A percentile compares a stretch with the other conserved stretches of the same genome.
These are phyloP conservation scores for Orientallactaga sibirica DNA, from an alignment of 2,797 vertebrate species.

Conservation along the genomic window DNA sequence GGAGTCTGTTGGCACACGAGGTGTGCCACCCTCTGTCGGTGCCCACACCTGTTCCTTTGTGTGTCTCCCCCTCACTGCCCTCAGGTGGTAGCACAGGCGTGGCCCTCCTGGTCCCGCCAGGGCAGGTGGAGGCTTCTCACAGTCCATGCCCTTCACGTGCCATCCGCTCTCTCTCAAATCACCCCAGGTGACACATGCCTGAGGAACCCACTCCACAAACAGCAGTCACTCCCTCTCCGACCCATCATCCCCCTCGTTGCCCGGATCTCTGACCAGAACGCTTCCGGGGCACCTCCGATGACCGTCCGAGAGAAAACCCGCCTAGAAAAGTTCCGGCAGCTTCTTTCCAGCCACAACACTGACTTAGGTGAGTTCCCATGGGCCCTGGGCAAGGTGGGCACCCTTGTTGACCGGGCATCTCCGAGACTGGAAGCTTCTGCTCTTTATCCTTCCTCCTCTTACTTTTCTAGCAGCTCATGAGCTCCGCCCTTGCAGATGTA, in stretches of 20 bases:
- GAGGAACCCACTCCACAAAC: constrained; percentile 93
- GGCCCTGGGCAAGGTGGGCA: not conserved
- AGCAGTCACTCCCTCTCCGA: constrained; percentile 95
- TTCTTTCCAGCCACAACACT: constrained; percentile 95
- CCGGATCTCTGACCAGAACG: constrained; percentile 98
- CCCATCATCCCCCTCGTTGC: constrained; percentile 97
- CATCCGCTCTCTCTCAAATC: constrained; percentile 34
- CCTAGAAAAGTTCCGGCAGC: constrained; percentile 96
- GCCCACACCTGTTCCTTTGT: not conserved
- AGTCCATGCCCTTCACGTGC: not conserved
- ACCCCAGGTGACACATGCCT: constrained; percentile 88
- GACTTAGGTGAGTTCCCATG: constrained; percentile 93
- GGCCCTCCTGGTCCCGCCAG: rapidly evolving
- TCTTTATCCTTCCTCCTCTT: constrained; percentile 72
- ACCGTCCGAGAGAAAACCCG: constrained; percentile 97
- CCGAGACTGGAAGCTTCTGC: constrained; percentile 43
- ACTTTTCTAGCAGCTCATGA: constrained; percentile 73
- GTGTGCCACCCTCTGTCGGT: not conserved
- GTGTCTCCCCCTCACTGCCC: not conserved
- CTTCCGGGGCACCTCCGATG: constrained; percentile 97
- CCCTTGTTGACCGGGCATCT: constrained; percentile 26
- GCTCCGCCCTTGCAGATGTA: constrained; percentile 48
- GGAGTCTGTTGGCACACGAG: not conserved
- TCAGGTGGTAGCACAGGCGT: rapidly evolving
- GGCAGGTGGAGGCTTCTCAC: not conserved